Conservation (phyloP, 2,797 vertebrate genomes). For the Eulemur rubriventer region DNA sequence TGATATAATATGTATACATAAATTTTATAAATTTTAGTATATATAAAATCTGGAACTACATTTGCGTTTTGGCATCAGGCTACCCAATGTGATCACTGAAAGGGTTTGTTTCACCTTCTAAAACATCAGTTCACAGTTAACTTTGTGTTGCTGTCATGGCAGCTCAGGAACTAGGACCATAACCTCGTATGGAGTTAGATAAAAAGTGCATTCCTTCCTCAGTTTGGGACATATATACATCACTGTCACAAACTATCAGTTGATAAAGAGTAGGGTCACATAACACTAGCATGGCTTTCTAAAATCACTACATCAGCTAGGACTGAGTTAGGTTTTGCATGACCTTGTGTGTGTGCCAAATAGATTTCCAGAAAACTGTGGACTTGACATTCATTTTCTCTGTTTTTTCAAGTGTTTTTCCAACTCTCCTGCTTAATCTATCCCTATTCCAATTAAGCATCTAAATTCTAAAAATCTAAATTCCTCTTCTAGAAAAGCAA, state of each 20-base stretch:
- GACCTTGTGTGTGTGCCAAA: neutral
- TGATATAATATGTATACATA: neutral
- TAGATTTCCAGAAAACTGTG: neutral
- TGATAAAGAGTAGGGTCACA: neutral
- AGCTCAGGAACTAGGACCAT: neutral
- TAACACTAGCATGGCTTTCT: neutral
- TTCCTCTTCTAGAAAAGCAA: neutral
- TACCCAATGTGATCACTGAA: neutral
- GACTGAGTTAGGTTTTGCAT: neutral
- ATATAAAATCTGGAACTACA: neutral
- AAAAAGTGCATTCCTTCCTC: neutral
- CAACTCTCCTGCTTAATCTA: neutral
- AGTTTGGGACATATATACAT: neutral
- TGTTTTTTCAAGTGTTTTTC: neutral
- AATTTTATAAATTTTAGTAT: neutral
- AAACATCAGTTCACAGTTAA: neutral
- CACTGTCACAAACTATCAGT: neutral
- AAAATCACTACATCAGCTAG: neutral
- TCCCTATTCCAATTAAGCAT: neutral
- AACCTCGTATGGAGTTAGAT: neutral
- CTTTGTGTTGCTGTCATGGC: neutral
- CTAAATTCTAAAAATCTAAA: neutral
- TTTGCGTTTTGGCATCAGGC: neutral
- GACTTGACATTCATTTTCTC: neutral
- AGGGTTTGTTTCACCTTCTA: neutral